Conservation (phyloP, 37 sponge, comb jelly and placozoan genomes). For the Mnemiopsis leidyi region DNA sequence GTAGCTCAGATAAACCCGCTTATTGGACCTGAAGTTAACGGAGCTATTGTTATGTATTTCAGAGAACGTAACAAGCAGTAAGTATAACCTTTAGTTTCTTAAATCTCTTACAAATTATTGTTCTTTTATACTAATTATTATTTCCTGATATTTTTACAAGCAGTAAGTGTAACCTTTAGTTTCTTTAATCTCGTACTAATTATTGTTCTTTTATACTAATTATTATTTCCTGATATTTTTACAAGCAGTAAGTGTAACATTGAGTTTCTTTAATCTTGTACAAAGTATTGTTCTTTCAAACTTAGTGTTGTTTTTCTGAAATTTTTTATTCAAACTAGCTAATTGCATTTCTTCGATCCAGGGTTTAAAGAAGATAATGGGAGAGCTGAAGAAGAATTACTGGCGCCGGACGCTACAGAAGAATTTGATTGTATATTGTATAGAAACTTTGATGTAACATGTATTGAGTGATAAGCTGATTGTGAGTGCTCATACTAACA, state of each 20-base stretch:
- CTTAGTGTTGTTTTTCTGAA: not conserved
- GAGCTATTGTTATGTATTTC: conserved; percentile 45
- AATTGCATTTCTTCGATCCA: too few relatives aligned
- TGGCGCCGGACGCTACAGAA: not conserved
- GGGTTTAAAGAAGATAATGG: too few relatives aligned
- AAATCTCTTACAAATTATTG: too few relatives aligned
- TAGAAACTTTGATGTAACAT: too few relatives aligned
- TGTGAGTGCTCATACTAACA: too few relatives aligned
- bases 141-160: not conserved
- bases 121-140: too few relatives aligned
- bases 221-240: not conserved
- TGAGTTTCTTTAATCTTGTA: too few relatives aligned
- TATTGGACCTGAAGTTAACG: conserved; percentile 56
- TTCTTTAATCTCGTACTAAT: too few relatives aligned
- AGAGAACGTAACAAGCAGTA: not conserved
- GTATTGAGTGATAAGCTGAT: not conserved
- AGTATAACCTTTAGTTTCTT: not conserved
- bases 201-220: too few relatives aligned
- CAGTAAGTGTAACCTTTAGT: not conserved
- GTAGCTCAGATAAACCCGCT: conserved; percentile 44
- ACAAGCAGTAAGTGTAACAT: not conserved
- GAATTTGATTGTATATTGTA: not conserved
- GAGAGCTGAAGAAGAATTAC: too few relatives aligned
- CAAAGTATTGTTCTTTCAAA: too few relatives aligned
- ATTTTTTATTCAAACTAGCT: too few relatives aligned